Base-by-base conservation (phyloP, 2,888 invertebrate genomes). In the Silvanus unidentatus region DNA sequence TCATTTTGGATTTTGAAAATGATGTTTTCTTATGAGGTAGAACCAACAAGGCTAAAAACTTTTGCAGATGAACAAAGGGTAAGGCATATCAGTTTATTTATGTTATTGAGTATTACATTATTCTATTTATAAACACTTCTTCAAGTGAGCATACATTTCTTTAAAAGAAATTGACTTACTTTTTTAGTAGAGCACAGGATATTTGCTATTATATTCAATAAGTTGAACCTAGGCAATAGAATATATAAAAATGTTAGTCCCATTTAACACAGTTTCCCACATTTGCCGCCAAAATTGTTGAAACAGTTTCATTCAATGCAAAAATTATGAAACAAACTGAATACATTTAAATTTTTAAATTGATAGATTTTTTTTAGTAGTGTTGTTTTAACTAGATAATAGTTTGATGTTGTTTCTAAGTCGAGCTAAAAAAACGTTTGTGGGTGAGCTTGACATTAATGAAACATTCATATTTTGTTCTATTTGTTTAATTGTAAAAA, bases 1-100 rank as follows among this genome's bases (percentile, higher is more conserved):
- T 50, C 55, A 62, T 49, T 52, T 62, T 65, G 67, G 54, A 52
- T 55, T 61, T 60, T 63, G 49, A 65, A 59, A 47, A 57, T 57
- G 56, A 52, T 51, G 57, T 54, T 53, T 50, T 47, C 47, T 48
- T 49, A 39, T 53, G 45, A 50, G 53, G 48, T 44, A 49, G 32
- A 32, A 32, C n/a, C 54, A 49, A 55, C 47, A 51, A 62, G 60
- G 56, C 62, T 54, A 59, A 62, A 63, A 66, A 63, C 50, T 57
- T 62, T 54, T 63, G 64, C 69, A 69, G 69, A 71, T 70, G 70
- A 70, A 64, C 62, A 65, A 63, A 57, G 60, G 65, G 71, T 69
- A 52, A 66, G 68, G 62, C 12, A 5, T 22, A 22, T 22, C 3
- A 22, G 22, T 22, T 22, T 22, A 22, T 22, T 22, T 22, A 22